A percentile compares a stretch with the other conserved stretches of the same genome.
Conservation (phyloP, 37 sponge, comb jelly and placozoan species). For the Halichondria panicea region DNA sequence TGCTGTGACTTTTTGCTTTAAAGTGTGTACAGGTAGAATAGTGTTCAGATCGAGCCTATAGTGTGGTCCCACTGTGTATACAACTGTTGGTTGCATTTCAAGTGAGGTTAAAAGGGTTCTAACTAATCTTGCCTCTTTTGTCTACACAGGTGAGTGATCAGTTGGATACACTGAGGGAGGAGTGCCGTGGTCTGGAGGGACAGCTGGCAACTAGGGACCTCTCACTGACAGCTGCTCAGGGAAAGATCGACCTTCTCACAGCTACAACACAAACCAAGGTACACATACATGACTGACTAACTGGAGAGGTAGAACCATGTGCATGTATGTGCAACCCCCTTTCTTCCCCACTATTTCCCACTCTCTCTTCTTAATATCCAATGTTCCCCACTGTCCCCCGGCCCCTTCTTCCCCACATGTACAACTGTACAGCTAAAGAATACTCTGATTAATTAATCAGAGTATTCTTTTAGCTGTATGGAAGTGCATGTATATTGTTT, state of each 20-base stretch:
- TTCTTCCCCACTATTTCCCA: background rate
- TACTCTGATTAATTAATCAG: background rate
- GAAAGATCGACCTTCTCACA: constrained; percentile 42
- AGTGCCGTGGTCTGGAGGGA: constrained; percentile 28
- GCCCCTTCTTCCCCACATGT: background rate
- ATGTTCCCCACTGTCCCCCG: background rate
- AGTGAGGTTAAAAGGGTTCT: too few relatives aligned
- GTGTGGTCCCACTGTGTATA: too few relatives aligned
- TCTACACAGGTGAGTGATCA: constrained; percentile 25
- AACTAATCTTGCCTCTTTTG: background rate
- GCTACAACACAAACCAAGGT: constrained; percentile 43
- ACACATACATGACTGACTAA: background rate
- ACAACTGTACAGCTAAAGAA: background rate
- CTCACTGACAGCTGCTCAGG: constrained; percentile 10
- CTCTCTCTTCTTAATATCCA: background rate
- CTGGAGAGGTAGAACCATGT: background rate
- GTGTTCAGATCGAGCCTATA: too few relatives aligned
- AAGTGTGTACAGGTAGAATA: too few relatives aligned
- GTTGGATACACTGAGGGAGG: constrained; percentile 13
- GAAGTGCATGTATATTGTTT: background rate
- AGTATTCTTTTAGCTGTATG: background rate
- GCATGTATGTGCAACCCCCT: background rate
- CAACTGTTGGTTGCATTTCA: too few relatives aligned
- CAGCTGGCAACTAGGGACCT: constrained; percentile 41
- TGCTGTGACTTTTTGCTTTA: too few relatives aligned